Evolutionary conservation across 1,140 invertebrate species (phyloP), one percentile per base, ranked within the genome.

Genomic region (Neodiprion virginianus): DNA sequence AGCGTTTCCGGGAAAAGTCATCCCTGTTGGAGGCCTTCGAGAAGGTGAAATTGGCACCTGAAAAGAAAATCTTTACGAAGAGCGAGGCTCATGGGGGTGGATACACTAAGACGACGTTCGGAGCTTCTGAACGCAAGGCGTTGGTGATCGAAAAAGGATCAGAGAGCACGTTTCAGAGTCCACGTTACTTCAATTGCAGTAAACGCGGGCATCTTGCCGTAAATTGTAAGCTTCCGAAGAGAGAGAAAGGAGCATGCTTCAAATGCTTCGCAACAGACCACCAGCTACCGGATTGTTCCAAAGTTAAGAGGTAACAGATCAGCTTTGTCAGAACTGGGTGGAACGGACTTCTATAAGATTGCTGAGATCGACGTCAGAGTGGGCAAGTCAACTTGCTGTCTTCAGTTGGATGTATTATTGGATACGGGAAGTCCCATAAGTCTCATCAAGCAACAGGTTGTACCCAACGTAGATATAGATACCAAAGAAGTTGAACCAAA

Each of bases 111-210:
- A 8, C 53, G 53, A 61, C 53, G 53, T 8, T 8, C 8, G 53
- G 1, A 61, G n/a, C 53, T 61, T 61, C 53, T 8, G 53, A 61
- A 61, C 53, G 0, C 53, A 61, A 61, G 53, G 4, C 53, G 12
- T 47, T n/a, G 67, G 66, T n/a, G 17, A 21, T 40, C 11, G 40
- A 72, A 50, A 70, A 21, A 17, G 23, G 1, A 14, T 0, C 48
- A 47, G 12, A 8, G 1, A 65, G 8, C 7, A n/a, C 21, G 21
- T 48, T 7, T 14, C 14, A 48, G 9, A 23, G 10, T n/a, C 9
- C n/a, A 14, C 68, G 69, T 17, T 75, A 69, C 61, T 75, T 50
- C 67, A 71, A 75, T 65, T 75, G 74, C n/a, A 53, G 66, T 17
- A 66, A 71, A 11, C 0, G 21, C 48, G 74, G 74, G 8, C 74